Base-by-base conservation (phyloP, 2,888 invertebrate genomes). In the Cenopis cana region DNA sequence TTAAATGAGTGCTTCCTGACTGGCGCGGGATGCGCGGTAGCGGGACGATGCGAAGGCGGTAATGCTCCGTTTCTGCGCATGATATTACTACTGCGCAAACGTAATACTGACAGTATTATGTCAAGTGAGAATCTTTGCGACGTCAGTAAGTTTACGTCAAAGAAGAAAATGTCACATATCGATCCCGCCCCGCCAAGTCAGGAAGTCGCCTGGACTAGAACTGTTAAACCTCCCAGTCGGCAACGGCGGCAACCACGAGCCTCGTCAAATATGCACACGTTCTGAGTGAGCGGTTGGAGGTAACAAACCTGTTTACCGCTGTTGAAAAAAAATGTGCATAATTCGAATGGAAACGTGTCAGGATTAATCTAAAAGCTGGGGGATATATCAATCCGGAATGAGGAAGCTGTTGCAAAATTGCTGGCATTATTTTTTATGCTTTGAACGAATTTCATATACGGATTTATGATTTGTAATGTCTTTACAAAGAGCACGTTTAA, bases 261-360 rank as follows among this genome's bases (percentile, higher is more conserved):
- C 36, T 60, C 41, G 59, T 68, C 50, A 68, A 68, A 68, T 60
- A 68, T 68, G 60, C 41, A 68, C 59, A 50, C 20, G 29, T 29
- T 50, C 50, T 38, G 59, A 67, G 67, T 59, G 59, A 52, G 38
- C 49, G 50, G 36, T 11, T 38, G 36, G 57, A 12, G 36, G 65
- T 5, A 20, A 55, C 55, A 46, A 54, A 20, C 36, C 52, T 41
- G 54, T 65, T 36, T 65, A n/a, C 33, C 17, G 11, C n/a, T 50
- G 17, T 50, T 49, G 33, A 20, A 50, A 57, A 67, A 67, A 49
- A 57, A n/a, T 49, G 17, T 17, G 66, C 29, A 18, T 66, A 66
- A 55, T 29, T 11, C 49, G 36, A 29, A 57, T 67, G 49, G 46
- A 57, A 67, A 50, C 33, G 49, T 67, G 67, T 17, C 20, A 29